Percentiles rank a stretch among this genome's conserved stretches.
These are phyloP conservation scores for Lasioglossum leucozonium DNA, from an alignment of 2,888 invertebrate species.

Conservation along the genomic window DNA sequence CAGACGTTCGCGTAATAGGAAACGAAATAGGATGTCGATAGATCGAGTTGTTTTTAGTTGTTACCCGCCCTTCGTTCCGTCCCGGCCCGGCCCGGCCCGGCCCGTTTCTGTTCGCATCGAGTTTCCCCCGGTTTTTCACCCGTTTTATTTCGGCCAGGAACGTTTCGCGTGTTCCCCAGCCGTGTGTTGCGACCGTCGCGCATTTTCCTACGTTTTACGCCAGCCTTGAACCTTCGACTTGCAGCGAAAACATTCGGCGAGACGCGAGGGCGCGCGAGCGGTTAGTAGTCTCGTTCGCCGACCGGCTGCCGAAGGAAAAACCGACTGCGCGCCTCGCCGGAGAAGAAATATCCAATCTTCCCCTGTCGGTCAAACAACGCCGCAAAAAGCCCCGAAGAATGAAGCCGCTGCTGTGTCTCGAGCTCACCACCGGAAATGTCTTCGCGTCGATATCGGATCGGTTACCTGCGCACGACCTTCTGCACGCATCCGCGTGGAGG, in stretches of 20 bases:
- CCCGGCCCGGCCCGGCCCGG: background rate
- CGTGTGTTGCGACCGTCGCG: slow-evolving; percentile 7
- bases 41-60: slow-evolving; percentile 72
- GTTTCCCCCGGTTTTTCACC: background rate
- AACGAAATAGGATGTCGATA: slow-evolving; percentile 81
- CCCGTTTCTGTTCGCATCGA: background rate
- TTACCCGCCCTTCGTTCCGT: slow-evolving; percentile 1
- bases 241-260: background rate
- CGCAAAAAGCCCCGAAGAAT: slow-evolving; percentile 62
- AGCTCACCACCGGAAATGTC: slow-evolving; percentile 27
- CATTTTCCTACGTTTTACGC: slow-evolving; percentile 20
- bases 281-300: slow-evolving; percentile 37
- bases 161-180: slow-evolving; percentile 24
- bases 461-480: background rate
- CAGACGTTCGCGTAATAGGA: slow-evolving; percentile 81
- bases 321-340: slow-evolving; percentile 45
- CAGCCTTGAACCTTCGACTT: slow-evolving; percentile 2
- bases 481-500: too few relatives aligned
- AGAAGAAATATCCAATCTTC: slow-evolving; percentile 73
- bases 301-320: slow-evolving; percentile 55
- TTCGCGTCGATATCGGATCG: slow-evolving; percentile 35
- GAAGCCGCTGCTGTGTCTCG: slow-evolving; percentile 32
- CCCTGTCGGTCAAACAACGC: slow-evolving; percentile 69
- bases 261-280: slow-evolving; percentile 23
- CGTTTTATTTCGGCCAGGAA: slow-evolving; percentile 16